Evolutionary conservation across 2,888 invertebrate species (phyloP), one percentile per base, ranked within the genome.

Genomic region (Folsomia manolachei): DNA sequence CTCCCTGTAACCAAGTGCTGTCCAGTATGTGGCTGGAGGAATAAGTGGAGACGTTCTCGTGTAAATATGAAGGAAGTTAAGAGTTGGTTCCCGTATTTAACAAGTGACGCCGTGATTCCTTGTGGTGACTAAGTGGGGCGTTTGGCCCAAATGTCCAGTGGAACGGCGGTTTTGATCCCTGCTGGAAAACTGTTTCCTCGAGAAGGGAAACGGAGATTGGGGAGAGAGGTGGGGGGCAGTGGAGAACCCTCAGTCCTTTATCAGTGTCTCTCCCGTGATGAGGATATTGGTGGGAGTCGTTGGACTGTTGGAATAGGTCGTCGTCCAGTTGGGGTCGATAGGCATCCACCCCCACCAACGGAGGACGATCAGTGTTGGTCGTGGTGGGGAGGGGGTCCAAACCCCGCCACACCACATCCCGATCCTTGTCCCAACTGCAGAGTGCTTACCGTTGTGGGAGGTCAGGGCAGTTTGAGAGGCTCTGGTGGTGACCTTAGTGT

Each of bases 111-210:
- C n/a, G n/a, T n/a, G n/a, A n/a, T n/a, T 39, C 39, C 39, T 39
- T 39, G 39, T 4, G 39, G 39, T 39, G 7, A 39, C 39, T 39
- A 39, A 39, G 14, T 39, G 39, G 39, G n/a, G n/a, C n/a, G n/a
- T n/a, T n/a, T 51, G 23, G 62, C 21, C 24, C 62, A n/a, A 62
- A 75, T 75, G 75, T 75, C 75, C 39, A 75, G 75, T 73, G 75
- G 75, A 52, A 75, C 75, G 4, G 75, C 75, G 63, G 53, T 75
- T 53, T 60, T 75, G 62, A 72, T 75, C 26, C 63, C 73, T 27
- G 71, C 65, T 70, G 72, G 69, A 69, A 63, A 24, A 56, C 52
- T 71, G 39, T 66, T 75, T 61, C 73, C 73, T 56, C 75, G 7
- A 4, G 4, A 4, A 39, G 39, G 39, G 14, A 39, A 14, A 39